Conservation (phyloP, 2,797 vertebrate species). For the Knipowitschia caucasica region DNA sequence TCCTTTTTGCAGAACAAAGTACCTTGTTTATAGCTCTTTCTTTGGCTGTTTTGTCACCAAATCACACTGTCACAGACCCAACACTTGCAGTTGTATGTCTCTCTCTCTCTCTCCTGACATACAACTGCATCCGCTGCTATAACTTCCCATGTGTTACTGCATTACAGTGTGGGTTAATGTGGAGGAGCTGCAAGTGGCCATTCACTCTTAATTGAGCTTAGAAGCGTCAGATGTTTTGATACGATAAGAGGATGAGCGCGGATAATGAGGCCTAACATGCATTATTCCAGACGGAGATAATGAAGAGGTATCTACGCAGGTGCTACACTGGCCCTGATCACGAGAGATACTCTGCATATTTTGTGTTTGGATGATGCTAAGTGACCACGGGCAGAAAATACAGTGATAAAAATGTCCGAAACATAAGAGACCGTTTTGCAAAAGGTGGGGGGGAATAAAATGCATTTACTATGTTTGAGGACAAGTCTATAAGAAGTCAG, state of each 20-base stretch:
- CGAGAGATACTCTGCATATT: background rate
- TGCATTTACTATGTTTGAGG: too few species aligned
- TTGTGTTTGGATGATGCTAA: background rate
- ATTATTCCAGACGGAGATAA: background rate
- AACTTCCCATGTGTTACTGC: conserved; percentile 64
- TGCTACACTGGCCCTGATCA: background rate
- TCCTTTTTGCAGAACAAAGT: too few species aligned
- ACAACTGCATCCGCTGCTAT: conserved; percentile 42
- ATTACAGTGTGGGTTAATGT: conserved; percentile 7
- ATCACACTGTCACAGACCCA: too few species aligned
- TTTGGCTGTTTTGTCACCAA: too few species aligned
- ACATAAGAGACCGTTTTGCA: too few species aligned
- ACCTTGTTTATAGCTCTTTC: too few species aligned
- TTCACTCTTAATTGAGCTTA: conserved; percentile 61
- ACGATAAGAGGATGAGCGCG: background rate
- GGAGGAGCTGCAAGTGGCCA: conserved; percentile 50
- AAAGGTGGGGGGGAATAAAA: too few species aligned
- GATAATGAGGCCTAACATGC: conserved; percentile 1
- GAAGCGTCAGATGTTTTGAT: conserved; percentile 17
- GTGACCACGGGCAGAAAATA: background rate
- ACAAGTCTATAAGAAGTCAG: too few species aligned
- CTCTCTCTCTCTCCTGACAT: conserved; percentile 39
- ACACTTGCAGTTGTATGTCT: conserved; percentile 45
- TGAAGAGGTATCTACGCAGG: background rate
- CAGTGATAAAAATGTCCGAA: background rate